Base-by-base conservation (phyloP, 2,797 vertebrate species). In the Moxostoma hubbsi region DNA sequence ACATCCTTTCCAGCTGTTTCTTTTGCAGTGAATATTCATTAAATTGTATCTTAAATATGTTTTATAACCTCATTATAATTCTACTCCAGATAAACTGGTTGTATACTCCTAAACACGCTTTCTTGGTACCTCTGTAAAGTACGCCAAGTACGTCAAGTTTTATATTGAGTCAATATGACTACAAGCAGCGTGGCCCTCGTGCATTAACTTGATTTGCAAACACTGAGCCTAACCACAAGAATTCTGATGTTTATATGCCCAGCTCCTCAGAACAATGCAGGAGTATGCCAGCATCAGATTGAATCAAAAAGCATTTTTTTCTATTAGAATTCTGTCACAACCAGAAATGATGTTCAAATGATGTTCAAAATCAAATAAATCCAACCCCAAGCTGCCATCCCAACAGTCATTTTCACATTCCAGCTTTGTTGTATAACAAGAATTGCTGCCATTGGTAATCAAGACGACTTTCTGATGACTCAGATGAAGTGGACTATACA, bases 321-420 rank as follows among this genome's bases (percentile, higher is more conserved):
- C 45, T 24, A 64, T 49, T 58, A 12, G 8, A 59, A 59, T 59
- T 43, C 15, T 10, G 16, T 65, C 46, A 58, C 50, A 50, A 58
- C 16, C 12, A 36, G 74, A 76, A 76, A 76, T 5, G 9, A 24
- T 64, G 61, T 74, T n/a, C n/a, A n/a, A n/a, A n/a, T n/a, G n/a
- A n/a, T n/a, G n/a, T n/a, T n/a, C n/a, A n/a, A 55, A 36, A 64
- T 64, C 11, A 54, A 10, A 73, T 43, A 16, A 7, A 51, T 75
- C 61, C 61, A 58, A 47, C 43, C 43, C 53, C 69, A 46, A 71
- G 45, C 16, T 8, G 15, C 54, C 54, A 16, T 36, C 16, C 16
- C 24, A 24, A 43, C 6, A 54, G 61, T 54, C 46, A 61, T 73
- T 73, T 61, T 16, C 64, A 12, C 50, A 18, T 55, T 75, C 15